phyloP scores from a whole-genome alignment of 2,797 vertebrate genomes.

The Morus bassanus region DNA sequence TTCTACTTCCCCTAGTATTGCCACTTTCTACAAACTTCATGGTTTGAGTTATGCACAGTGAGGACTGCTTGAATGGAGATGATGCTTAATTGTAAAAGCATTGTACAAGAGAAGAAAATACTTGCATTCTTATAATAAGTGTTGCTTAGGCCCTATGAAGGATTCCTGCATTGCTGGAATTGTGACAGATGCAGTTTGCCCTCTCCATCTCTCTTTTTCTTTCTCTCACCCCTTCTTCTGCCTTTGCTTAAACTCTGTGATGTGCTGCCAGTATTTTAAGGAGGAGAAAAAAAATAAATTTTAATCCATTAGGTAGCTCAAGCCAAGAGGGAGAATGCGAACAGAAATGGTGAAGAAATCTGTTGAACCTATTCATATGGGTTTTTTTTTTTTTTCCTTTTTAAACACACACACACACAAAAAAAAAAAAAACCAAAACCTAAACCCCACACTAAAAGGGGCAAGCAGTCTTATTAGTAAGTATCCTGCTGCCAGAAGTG shows the following conservation, averaged over 20 bases:
- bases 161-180: not conserved
- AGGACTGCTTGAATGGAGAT: not conserved
- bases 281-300: not conserved
- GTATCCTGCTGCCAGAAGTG: not conserved
- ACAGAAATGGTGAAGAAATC: not conserved
- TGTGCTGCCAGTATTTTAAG: not conserved
- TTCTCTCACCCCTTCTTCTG: not conserved
- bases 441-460: not conserved
- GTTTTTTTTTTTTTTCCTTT: not conserved
- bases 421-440: too few species aligned
- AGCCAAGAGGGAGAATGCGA: not conserved
- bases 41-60: too few species aligned
- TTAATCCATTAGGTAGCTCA: not conserved
- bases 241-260: not conserved
- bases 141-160: not conserved
- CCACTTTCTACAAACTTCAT: not conserved
- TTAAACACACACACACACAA: not conserved
- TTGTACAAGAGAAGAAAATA: not conserved
- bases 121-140: not conserved
- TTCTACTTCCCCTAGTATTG: not conserved
- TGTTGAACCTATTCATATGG: not conserved
- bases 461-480: not conserved
- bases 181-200: not conserved
- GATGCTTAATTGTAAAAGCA: not conserved
- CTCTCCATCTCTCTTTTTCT: not conserved